Percentiles rank a stretch among this genome's conserved stretches.
Evolutionary conservation across 1,140 invertebrate species (phyloP).

Genomic region (Diachasmimorpha longicaudata): DNA sequence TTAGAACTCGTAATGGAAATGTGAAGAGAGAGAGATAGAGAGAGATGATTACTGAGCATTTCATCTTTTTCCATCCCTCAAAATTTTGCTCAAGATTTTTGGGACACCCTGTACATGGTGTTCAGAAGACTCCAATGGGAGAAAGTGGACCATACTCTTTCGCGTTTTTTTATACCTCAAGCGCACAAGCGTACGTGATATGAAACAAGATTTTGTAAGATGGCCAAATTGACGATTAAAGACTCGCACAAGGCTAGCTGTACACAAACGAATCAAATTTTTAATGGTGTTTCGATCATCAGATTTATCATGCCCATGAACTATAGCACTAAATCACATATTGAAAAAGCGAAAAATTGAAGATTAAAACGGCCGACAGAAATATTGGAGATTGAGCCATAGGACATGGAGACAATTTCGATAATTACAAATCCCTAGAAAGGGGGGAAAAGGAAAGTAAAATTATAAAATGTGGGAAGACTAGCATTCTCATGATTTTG

Average conservation of each 20-base stretch:
- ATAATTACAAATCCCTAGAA: too few relatives aligned
- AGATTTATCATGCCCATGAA: background rate
- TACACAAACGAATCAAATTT: slow-evolving; percentile 15
- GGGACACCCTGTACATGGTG: background rate
- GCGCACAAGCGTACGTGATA: background rate
- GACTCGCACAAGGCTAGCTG: background rate
- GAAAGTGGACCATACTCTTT: slow-evolving; percentile 32
- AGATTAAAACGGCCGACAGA: background rate
- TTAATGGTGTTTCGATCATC: background rate
- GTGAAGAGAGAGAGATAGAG: too few relatives aligned
- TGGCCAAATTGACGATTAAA: slow-evolving; percentile 8
- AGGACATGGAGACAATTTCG: too few relatives aligned
- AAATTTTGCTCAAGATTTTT: too few relatives aligned
- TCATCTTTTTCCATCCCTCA: background rate
- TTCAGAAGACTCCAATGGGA: slow-evolving; percentile 10
- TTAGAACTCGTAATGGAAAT: too few relatives aligned
- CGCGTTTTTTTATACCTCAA: slow-evolving; percentile 7
- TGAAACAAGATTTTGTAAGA: slow-evolving; percentile 21
- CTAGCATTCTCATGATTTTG: too few relatives aligned
- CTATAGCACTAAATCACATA: background rate
- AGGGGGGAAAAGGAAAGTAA: too few relatives aligned
- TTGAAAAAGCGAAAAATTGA: background rate
- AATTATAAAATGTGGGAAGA: too few relatives aligned
- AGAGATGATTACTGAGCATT: too few relatives aligned
- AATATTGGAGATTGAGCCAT: too few relatives aligned